Conservation (phyloP, 2,113 vertebrate genomes). For the Grantiella picta region DNA sequence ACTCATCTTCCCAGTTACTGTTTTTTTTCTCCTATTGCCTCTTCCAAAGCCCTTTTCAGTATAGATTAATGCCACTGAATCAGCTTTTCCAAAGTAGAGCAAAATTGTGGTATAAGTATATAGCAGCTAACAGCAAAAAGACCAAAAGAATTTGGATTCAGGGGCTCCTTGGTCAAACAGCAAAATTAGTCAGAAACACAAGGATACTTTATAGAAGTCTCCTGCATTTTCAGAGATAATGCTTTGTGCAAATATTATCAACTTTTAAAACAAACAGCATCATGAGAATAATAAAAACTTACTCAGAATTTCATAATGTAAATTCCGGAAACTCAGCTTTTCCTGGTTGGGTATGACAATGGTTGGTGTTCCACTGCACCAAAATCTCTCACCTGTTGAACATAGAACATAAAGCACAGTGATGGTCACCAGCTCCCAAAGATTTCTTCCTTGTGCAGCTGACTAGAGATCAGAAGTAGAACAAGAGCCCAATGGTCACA, state of each 20-base stretch:
- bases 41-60: not conserved
- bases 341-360: rapidly evolving
- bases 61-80: not conserved
- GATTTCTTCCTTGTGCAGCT: not conserved
- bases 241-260: not conserved
- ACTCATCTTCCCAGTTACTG: not conserved
- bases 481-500: not conserved
- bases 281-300: not conserved
- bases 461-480: not conserved
- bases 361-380: not conserved
- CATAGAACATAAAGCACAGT: not conserved
- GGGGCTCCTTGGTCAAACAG: not conserved
- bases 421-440: not conserved
- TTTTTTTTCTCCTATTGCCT: not conserved
- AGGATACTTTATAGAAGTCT: not conserved
- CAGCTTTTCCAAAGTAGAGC: not conserved
- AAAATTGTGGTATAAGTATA: not conserved
- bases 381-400: not conserved
- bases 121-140: not conserved
- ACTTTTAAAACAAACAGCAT: not conserved
- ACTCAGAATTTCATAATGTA: not conserved
- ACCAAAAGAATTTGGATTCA: not conserved
- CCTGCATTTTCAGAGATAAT: not conserved
- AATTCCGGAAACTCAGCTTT: not conserved
- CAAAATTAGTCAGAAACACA: not conserved